Percentiles rank a stretch among this genome's conserved stretches.
These are phyloP conservation scores for Bufo bufo DNA, from an alignment of 2,113 vertebrate genomes.

Conservation along the genomic window DNA sequence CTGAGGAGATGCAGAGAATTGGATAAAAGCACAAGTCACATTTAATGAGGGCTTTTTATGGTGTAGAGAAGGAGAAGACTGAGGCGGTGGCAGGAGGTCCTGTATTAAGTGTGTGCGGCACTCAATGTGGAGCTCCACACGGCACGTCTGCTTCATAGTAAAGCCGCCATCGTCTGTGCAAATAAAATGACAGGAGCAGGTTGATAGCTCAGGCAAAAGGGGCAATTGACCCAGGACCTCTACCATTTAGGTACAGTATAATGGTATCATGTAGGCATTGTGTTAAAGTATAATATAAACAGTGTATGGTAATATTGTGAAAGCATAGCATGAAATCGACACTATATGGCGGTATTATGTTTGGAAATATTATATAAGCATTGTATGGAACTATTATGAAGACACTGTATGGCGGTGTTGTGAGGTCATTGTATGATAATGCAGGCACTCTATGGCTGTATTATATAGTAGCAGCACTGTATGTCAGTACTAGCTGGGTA, in stretches of 20 bases:
- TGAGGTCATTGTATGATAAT: too few species aligned
- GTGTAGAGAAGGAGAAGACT: background rate
- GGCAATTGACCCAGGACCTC: background rate
- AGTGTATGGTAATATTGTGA: background rate
- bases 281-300: background rate
- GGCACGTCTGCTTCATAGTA: background rate
- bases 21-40: constrained; percentile 31
- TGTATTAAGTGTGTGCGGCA: constrained; percentile 13
- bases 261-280: too few species aligned
- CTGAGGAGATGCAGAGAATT: constrained; percentile 16
- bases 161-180: background rate
- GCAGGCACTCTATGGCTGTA: background rate
- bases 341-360: background rate
- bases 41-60: constrained; percentile 53
- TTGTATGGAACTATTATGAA: background rate
- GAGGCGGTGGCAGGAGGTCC: background rate
- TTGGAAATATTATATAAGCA: background rate
- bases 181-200: background rate
- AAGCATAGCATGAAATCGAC: background rate
- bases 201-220: background rate
- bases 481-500: too few species aligned
- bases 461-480: background rate
- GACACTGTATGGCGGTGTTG: background rate
- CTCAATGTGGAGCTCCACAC: background rate
- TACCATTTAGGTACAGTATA: background rate